These are phyloP conservation scores for Cerastoderma edule DNA, from an alignment of 2,888 invertebrate species.

Conservation along the genomic window DNA sequence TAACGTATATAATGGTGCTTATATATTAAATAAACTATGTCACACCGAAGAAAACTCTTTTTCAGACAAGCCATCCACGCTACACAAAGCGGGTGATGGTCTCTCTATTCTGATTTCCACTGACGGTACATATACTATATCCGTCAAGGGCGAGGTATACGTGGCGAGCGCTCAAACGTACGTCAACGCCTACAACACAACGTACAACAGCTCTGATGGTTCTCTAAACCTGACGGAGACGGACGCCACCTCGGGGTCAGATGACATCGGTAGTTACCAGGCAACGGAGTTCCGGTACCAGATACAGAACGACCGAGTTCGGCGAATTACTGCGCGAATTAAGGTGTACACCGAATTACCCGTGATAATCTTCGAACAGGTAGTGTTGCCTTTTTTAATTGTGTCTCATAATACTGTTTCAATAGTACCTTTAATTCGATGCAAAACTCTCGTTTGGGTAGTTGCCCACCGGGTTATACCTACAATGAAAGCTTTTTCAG, in stretches of 20 bases:
- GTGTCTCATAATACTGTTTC: not conserved
- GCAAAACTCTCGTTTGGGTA: not conserved
- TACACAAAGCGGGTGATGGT: conserved; percentile 13
- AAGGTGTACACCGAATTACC: conserved; percentile 43
- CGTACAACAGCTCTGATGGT: conserved; percentile 52
- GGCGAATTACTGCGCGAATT: conserved; percentile 44
- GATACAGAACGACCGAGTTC: conserved; percentile 4
- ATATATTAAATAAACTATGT: too few species aligned
- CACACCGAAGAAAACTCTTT: too few species aligned
- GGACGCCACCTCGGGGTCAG: conserved; percentile 33
- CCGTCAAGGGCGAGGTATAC: conserved; percentile 47
- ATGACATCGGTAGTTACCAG: conserved; percentile 49
- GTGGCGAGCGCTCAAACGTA: conserved; percentile 63
- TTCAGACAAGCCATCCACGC: not conserved
- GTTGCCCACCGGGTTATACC: not conserved
- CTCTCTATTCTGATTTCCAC: conserved; percentile 35
- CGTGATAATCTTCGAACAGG: conserved; percentile 54
- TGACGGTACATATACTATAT: conserved; percentile 54
- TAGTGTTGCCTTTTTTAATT: too few species aligned
- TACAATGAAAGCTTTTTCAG: not conserved
- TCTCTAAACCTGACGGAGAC: conserved; percentile 45
- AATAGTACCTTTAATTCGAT: not conserved
- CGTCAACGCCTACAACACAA: conserved; percentile 59
- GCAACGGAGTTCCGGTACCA: conserved; percentile 30
- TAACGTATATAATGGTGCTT: too few species aligned